Conservation (phyloP, 2,888 invertebrate species). For the Apeira syringaria region DNA sequence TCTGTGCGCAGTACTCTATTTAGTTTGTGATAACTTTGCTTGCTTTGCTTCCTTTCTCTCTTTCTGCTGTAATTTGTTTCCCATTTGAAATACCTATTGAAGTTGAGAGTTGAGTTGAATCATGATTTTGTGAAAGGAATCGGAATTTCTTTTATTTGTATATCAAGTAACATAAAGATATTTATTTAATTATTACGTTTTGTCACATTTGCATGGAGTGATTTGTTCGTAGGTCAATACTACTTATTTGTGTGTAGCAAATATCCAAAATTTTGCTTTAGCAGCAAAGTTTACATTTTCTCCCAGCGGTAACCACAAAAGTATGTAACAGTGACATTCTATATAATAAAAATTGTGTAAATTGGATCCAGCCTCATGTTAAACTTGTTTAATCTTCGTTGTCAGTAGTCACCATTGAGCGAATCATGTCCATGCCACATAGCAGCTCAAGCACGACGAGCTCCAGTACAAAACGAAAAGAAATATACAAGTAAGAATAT, state of each 20-base stretch:
- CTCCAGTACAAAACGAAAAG: constrained; percentile 78
- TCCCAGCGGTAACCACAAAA: background rate
- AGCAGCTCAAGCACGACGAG: constrained; percentile 77
- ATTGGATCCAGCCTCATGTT: background rate
- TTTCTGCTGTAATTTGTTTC: too few species aligned
- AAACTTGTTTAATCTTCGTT: constrained; percentile 1
- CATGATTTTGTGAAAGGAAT: too few species aligned
- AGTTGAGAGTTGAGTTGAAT: too few species aligned
- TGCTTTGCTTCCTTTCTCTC: too few species aligned
- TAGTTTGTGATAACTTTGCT: too few species aligned
- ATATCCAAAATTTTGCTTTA: background rate
- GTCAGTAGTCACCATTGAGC: constrained; percentile 18
- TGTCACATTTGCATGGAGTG: too few species aligned
- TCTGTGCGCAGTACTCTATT: too few species aligned
- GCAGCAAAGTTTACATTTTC: constrained; percentile 2
- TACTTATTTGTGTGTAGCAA: background rate
- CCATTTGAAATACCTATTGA: too few species aligned
- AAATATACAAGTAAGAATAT: constrained; percentile 76
- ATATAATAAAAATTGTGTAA: background rate
- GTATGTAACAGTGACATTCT: constrained; percentile 1
- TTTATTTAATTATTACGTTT: too few species aligned
- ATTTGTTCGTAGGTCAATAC: background rate
- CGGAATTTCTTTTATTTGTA: too few species aligned
- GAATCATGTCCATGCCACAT: constrained; percentile 77
- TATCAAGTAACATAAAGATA: too few species aligned